Conservation (phyloP, 2,113 vertebrate genomes). For the Rattus rattus region DNA sequence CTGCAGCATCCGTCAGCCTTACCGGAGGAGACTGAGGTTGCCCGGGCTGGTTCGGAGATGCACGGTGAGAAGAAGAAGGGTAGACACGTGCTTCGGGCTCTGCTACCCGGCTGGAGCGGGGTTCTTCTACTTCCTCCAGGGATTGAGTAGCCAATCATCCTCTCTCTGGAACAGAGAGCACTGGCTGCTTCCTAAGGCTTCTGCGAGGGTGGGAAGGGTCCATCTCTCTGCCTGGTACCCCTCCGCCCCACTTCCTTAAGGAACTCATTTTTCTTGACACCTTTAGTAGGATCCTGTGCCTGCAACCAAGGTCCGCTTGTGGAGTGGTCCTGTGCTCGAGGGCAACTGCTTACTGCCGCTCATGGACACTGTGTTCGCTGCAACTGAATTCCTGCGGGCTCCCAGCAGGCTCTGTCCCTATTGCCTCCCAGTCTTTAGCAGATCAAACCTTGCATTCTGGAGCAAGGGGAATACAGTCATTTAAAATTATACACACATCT, state of each 20-base stretch:
- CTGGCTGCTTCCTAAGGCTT: not conserved
- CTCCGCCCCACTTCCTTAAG: fast-evolving
- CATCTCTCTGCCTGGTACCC: no score
- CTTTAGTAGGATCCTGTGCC: not conserved
- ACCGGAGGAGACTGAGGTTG: fast-evolving
- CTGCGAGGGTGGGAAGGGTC: not conserved
- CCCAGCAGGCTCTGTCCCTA: not conserved
- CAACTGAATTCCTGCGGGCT: fast-evolving
- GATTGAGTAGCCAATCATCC: fast-evolving
- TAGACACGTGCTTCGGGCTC: fast-evolving
- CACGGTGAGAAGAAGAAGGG: not conserved
- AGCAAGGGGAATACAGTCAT: not conserved
- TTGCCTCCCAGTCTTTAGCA: not conserved
- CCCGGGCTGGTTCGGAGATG: no score
- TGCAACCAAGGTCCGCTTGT: fast-evolving
- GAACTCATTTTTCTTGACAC: not conserved
- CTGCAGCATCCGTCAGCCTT: not conserved
- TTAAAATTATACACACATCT: not conserved
- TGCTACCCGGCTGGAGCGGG: fast-evolving
- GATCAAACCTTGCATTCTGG: not conserved
- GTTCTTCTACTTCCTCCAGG: not conserved
- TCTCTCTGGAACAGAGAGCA: fast-evolving
- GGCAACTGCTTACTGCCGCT: fast-evolving
- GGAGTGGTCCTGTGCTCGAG: fast-evolving
- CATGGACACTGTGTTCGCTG: fast-evolving